Conservation (phyloP, 2,797 vertebrate species). For the Poecilia gillii region DNA sequence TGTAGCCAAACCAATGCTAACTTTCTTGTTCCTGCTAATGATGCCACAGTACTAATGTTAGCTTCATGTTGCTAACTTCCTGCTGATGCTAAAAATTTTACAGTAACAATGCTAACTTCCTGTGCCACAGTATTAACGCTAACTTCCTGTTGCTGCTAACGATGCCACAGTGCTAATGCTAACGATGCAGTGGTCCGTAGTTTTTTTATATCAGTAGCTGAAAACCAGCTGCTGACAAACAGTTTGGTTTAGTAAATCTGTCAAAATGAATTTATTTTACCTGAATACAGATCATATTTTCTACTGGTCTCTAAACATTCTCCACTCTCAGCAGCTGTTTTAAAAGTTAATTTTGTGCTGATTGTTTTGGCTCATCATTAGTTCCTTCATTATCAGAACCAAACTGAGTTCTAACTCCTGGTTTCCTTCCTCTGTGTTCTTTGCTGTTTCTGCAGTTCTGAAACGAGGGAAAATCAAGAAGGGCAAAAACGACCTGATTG, state of each 20-base stretch:
- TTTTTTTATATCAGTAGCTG: neutral
- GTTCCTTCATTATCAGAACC: neutral
- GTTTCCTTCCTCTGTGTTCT: neutral
- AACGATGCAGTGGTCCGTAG: neutral
- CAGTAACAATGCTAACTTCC: neutral
- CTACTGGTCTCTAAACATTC: neutral
- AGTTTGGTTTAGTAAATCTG: neutral
- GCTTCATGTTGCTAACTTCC: neutral
- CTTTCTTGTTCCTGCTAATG: neutral
- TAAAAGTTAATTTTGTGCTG: neutral
- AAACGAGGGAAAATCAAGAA: constrained; percentile 92
- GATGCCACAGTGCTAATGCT: neutral
- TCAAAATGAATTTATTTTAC: neutral
- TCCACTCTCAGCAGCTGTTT: neutral
- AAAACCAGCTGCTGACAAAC: neutral
- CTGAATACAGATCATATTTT: neutral
- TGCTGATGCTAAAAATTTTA: neutral
- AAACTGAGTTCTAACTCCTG: neutral
- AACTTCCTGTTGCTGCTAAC: neutral
- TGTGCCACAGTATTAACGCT: neutral
- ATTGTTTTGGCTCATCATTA: neutral
- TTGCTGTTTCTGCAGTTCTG: constrained; percentile 81
- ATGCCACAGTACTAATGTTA: too few relatives aligned
- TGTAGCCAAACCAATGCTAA: too few relatives aligned
- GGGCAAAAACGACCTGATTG: constrained; percentile 92